A percentile compares a stretch with the other conserved stretches of the same genome.
These are phyloP conservation scores for Andrena cerasifolii DNA, from an alignment of 1,140 invertebrate species.

Conservation along the genomic window DNA sequence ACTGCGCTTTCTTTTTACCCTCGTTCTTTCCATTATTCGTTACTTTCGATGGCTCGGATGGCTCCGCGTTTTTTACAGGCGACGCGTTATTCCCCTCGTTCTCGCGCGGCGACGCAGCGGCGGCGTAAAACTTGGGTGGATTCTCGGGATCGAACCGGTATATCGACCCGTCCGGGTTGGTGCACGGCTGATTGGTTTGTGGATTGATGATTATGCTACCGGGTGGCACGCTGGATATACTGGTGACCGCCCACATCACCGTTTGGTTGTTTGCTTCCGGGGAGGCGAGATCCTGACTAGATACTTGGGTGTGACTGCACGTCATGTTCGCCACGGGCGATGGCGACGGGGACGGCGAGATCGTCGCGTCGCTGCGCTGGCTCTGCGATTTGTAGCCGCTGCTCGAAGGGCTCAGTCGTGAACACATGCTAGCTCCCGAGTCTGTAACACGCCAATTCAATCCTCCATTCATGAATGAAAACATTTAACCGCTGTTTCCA, in stretches of 20 bases:
- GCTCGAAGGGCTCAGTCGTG: conserved; percentile 90
- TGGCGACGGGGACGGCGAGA: conserved; percentile 86
- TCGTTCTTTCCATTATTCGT: conserved; percentile 62
- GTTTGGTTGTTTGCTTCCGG: conserved; percentile 74
- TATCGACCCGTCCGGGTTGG: conserved; percentile 82
- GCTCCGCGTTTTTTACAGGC: conserved; percentile 1
- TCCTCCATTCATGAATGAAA: neutral
- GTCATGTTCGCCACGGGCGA: conserved; percentile 83
- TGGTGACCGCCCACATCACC: conserved; percentile 93
- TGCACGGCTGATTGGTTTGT: conserved; percentile 83
- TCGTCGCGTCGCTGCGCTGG: conserved; percentile 86
- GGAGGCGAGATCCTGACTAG: conserved; percentile 76
- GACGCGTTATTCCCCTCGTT: conserved; percentile 54
- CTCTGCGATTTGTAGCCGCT: conserved; percentile 91
- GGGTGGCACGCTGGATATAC: conserved; percentile 90
- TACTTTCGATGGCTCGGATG: conserved; percentile 47
- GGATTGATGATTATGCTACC: conserved; percentile 94
- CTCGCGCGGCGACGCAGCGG: conserved; percentile 50
- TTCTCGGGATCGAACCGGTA: conserved; percentile 90
- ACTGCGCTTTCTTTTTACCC: conserved; percentile 64
- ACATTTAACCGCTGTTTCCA: no score
- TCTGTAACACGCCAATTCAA: conserved; percentile 78
- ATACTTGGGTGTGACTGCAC: conserved; percentile 77
- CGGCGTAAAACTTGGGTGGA: conserved; percentile 82
- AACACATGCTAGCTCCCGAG: conserved; percentile 87